phyloP scores from a whole-genome alignment of 2,113 vertebrate genomes.

The Lampris incognitus region DNA sequence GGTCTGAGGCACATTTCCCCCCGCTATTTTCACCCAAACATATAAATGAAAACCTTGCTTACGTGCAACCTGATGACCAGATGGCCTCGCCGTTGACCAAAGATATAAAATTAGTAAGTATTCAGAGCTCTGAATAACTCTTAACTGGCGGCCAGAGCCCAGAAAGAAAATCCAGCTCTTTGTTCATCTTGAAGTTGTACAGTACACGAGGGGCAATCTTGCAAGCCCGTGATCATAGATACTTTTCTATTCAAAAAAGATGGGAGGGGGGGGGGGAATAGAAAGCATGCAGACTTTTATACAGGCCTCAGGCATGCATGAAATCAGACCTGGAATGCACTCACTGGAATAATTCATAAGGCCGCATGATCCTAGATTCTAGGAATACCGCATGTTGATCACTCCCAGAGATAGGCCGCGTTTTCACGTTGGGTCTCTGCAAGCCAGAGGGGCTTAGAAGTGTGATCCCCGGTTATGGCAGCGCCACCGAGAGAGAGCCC shows the following conservation, averaged over 20 bases:
- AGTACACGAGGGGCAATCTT: not conserved
- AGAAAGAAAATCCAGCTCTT: not conserved
- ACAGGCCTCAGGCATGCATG: conserved; percentile 66
- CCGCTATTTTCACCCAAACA: conserved; percentile 11
- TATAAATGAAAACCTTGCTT: conserved; percentile 1
- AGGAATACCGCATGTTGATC: conserved; percentile 73
- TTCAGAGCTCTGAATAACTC: not conserved
- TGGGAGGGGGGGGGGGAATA: not conserved
- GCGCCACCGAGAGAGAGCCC: conserved; percentile 22
- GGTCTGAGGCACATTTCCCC: conserved; percentile 23
- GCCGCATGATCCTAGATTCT: conserved; percentile 68
- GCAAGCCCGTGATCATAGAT: not conserved
- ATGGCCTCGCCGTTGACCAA: not conserved
- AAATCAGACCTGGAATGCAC: conserved; percentile 68
- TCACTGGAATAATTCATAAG: conserved; percentile 65
- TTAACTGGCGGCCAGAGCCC: not conserved
- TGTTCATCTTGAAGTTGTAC: not conserved
- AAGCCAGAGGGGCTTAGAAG: conserved; percentile 22
- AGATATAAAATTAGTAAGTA: conserved; percentile 4
- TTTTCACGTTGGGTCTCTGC: conserved; percentile 44
- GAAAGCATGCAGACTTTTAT: conserved; percentile 34
- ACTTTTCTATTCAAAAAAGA: conserved; percentile 13
- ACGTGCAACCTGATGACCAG: conserved; percentile 2
- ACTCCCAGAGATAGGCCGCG: conserved; percentile 54
- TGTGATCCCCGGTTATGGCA: conserved; percentile 43